phyloP scores from a whole-genome alignment of 2,113 vertebrate genomes.

The Onychorhynchus coronatus region DNA sequence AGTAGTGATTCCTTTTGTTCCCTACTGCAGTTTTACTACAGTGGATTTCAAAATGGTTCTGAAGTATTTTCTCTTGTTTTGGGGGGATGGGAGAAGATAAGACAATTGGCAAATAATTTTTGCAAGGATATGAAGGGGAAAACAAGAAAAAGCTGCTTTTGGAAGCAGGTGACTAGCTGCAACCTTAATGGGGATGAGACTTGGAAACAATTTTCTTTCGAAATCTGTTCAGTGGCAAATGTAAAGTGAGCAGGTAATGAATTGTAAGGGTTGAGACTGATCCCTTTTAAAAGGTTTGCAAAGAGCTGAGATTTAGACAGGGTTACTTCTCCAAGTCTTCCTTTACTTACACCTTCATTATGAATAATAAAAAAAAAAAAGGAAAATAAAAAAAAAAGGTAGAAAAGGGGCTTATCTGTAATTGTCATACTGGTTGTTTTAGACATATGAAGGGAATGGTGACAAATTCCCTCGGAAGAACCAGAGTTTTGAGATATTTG shows the following conservation, averaged over 20 bases:
- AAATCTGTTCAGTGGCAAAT: neutral
- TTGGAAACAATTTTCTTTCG: neutral
- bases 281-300: neutral
- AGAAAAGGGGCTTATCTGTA: neutral
- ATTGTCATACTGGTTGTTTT: neutral
- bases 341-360: neutral
- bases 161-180: neutral
- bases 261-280: neutral
- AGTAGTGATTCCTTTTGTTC: too few species aligned
- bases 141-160: neutral
- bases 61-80: accelerated
- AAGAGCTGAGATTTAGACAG: neutral
- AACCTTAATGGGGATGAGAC: neutral
- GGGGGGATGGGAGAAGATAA: accelerated
- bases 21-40: neutral
- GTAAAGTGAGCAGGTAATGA: neutral
- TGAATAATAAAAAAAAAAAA: neutral
- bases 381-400: too few species aligned
- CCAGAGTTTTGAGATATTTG: neutral
- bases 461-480: neutral
- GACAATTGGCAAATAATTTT: neutral
- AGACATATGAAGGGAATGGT: neutral
- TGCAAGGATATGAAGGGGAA: neutral
- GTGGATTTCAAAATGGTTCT: neutral
- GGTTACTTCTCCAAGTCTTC: neutral